Percentiles rank a stretch among this genome's conserved stretches.
Conservation (phyloP, 2,797 vertebrate genomes). For the Onychomys arenicola region DNA sequence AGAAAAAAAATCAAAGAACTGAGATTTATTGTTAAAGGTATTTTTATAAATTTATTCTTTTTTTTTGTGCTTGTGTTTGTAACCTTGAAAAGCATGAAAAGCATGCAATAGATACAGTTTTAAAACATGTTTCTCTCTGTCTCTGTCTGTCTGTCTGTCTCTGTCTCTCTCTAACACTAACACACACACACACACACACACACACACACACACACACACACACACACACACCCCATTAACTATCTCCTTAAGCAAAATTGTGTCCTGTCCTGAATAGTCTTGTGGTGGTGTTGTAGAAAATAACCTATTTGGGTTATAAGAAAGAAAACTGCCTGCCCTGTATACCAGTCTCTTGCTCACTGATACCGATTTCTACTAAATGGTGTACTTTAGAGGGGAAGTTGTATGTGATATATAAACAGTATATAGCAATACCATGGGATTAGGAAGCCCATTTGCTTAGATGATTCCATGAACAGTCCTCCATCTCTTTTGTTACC, state of each 20-base stretch:
- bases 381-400: neutral
- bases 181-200: neutral
- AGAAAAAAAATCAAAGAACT: neutral
- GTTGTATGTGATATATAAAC: neutral
- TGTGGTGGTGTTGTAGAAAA: neutral
- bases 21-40: neutral
- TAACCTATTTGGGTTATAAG: neutral
- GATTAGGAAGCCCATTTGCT: neutral
- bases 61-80: constrained; percentile 26
- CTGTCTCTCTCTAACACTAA: too few species aligned
- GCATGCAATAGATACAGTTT: neutral
- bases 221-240: neutral
- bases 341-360: neutral
- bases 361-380: neutral
- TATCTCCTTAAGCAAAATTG: neutral
- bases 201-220: neutral
- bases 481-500: neutral
- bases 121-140: neutral
- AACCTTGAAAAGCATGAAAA: neutral
- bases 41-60: neutral
- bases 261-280: neutral
- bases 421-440: neutral
- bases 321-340: neutral
- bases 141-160: too few species aligned
- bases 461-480: neutral